Evolutionary conservation across 2,888 invertebrate genomes (phyloP).

Genomic region (Diaprepes abbreviatus): DNA sequence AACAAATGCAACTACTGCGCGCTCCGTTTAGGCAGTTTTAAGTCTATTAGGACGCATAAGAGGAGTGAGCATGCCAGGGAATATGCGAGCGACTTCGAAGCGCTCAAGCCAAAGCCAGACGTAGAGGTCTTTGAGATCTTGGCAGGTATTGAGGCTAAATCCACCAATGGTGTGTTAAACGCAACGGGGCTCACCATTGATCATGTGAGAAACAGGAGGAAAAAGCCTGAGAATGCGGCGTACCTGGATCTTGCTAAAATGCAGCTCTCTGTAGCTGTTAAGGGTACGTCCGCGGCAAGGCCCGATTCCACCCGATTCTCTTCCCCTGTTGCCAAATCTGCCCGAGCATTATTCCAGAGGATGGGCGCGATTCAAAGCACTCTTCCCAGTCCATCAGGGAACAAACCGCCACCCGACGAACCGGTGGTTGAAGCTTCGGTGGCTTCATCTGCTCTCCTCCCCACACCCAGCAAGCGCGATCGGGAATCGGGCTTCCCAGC

Average conservation of each 20-base stretch:
- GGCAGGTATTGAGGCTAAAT: constrained; percentile 21
- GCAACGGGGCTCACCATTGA: constrained; percentile 34
- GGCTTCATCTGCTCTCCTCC: too few species aligned
- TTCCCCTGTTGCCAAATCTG: too few species aligned
- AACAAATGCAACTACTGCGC: not conserved
- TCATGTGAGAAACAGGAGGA: constrained; percentile 26
- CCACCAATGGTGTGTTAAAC: constrained; percentile 5
- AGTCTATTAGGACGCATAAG: not conserved
- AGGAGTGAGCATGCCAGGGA: not conserved
- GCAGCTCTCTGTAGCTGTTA: not conserved
- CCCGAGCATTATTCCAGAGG: too few species aligned
- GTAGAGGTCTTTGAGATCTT: not conserved
- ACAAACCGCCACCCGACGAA: too few species aligned
- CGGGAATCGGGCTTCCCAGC: too few species aligned
- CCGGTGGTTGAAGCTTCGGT: too few species aligned
- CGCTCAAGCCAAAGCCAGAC: not conserved
- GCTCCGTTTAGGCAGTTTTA: not conserved
- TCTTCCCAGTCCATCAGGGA: too few species aligned
- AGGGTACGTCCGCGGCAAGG: too few species aligned
- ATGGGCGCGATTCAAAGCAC: too few species aligned
- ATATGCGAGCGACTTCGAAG: not conserved
- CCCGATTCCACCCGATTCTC: too few species aligned
- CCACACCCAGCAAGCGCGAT: too few species aligned
- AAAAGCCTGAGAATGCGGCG: constrained; percentile 24
- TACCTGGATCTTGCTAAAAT: constrained; percentile 19